Base-by-base conservation (phyloP, 2,113 vertebrate genomes). In the Cololabis saira region DNA sequence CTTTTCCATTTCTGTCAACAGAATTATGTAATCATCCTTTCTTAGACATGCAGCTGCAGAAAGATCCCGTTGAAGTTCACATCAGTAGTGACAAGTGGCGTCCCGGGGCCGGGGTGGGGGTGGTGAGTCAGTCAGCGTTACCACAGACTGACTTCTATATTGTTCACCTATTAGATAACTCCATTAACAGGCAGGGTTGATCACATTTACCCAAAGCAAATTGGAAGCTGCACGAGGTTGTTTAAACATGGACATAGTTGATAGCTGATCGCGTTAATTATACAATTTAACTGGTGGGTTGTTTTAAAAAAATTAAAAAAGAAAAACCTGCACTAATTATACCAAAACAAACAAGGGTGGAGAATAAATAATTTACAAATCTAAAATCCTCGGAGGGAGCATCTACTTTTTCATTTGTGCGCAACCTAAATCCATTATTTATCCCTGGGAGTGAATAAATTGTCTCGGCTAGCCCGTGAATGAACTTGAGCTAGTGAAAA, bases 361-460 rank as follows among this genome's bases (percentile, higher is more conserved):
- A 62, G 37, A 83, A 85, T 89, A 64, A 76, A 83, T 87, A 16
- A 83, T 86, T 81, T 52, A 82, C 10, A 6, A 53, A 66, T 70
- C 43, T 52, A 21, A 76, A 83, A 52, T 76, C 87, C 76, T 76
- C 16, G 2, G 80, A 80, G 80, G 56, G 62, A 73, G 54, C 21
- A 9, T 52, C 60, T 51, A 37, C 66, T 67, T 59, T 47, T 78
- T 88, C 62, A 67, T 85, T 85, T 83, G 76, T 65, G 63, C 44
- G n/a, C 72, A 89, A 72, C 89, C 87, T 67, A 84, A 88, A 89
- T 90, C 83, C 81, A 89, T 90, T 87, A 87, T 90, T 89, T 80
- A 89, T 88, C 66, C 63, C 67, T 1, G 74, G 64, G 67, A 82
- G 67, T 52, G 78, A 88, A 87, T 88, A 90, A 81, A 88, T 87